Conservation (phyloP, 2,888 invertebrate species). For the Mallateleia sp. region DNA sequence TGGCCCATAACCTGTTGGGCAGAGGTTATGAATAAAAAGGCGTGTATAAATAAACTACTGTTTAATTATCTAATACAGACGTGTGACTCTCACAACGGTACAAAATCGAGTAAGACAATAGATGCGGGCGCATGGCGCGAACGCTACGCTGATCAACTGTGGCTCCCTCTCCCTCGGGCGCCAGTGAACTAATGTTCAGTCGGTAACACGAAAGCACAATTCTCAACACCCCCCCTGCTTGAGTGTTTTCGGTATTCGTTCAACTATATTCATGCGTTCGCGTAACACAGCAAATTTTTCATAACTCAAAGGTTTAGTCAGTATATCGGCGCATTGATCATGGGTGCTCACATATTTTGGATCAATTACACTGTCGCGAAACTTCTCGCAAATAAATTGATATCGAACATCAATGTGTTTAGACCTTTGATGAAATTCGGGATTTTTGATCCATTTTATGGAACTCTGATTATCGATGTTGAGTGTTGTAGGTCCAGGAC, state of each 20-base stretch:
- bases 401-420: slow-evolving; percentile 80
- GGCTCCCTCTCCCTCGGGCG: background rate
- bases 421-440: slow-evolving; percentile 77
- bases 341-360: slow-evolving; percentile 9
- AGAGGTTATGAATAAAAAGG: background rate
- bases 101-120: too few relatives aligned
- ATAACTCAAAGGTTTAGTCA: background rate
- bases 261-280: background rate
- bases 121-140: too few relatives aligned
- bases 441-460: slow-evolving; percentile 77
- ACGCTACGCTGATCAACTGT: too few relatives aligned
- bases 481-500: slow-evolving; percentile 13
- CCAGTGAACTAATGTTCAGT: too few relatives aligned
- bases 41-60: too few relatives aligned
- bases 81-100: background rate
- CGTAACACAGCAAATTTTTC: background rate
- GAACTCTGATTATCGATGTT: slow-evolving; percentile 80
- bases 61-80: too few relatives aligned
- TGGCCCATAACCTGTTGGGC: slow-evolving; percentile 39
- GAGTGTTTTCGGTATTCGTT: background rate
- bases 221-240: slow-evolving; percentile 22
- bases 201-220: too few relatives aligned
- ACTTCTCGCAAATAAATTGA: slow-evolving; percentile 75
- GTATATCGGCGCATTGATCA: slow-evolving; percentile 18
- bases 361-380: slow-evolving; percentile 30